phyloP scores from a whole-genome alignment of 2,888 invertebrate species.

The Parapristionchus giblindavisi region DNA sequence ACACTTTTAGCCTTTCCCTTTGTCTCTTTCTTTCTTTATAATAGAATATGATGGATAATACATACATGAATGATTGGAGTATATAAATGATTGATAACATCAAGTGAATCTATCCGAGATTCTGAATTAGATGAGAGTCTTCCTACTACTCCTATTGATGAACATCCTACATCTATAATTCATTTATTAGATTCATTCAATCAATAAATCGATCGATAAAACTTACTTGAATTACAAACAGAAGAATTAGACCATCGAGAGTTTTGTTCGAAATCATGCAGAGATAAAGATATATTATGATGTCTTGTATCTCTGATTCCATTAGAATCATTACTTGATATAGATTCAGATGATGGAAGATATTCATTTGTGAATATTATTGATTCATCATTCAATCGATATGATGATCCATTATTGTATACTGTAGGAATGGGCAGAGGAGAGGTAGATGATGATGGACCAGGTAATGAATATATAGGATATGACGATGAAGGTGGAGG shows the following conservation, averaged over 20 bases:
- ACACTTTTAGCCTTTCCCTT: background rate
- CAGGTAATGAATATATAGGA: constrained; percentile 25
- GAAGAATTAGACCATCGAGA: background rate
- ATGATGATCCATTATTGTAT: background rate
- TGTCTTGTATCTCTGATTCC: constrained; percentile 1
- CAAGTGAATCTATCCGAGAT: constrained; percentile 34
- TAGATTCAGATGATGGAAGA: background rate
- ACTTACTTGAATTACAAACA: background rate
- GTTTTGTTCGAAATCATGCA: constrained; percentile 15
- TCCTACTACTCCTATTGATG: background rate
- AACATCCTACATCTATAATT: background rate
- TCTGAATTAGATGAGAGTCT: constrained; percentile 30
- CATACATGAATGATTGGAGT: too few species aligned
- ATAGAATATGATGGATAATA: background rate
- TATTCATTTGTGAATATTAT: background rate
- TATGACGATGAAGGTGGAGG: background rate
- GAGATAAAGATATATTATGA: constrained; percentile 6
- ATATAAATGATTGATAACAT: constrained; percentile 17
- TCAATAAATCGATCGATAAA: background rate
- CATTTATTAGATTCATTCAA: background rate
- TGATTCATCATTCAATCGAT: background rate
- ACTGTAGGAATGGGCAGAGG: background rate
- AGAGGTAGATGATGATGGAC: background rate
- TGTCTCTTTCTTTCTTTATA: background rate
- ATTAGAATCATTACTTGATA: background rate